Percentiles rank a stretch among this genome's conserved stretches.
Conservation (phyloP, 2,797 vertebrate genomes). For the Sebastes aleutianus region DNA sequence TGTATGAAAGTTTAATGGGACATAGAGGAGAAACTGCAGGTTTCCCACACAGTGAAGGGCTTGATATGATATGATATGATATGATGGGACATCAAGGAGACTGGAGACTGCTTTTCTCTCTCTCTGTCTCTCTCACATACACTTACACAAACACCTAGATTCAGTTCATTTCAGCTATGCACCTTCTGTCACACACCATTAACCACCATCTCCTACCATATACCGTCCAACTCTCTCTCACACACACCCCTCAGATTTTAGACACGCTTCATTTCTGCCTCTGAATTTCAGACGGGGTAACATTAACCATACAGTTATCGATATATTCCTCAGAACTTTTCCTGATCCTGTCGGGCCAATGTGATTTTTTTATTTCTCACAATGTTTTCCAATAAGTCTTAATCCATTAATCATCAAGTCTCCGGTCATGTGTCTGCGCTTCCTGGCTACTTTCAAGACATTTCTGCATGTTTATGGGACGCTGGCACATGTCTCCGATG, state of each 20-base stretch:
- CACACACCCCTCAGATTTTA: conserved; percentile 21
- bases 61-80: conserved; percentile 65
- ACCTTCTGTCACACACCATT: conserved; percentile 71
- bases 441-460: conserved; percentile 21
- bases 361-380: conserved; percentile 18
- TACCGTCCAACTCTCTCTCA: conserved; percentile 22
- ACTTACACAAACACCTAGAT: conserved; percentile 45
- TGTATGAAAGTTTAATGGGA: conserved; percentile 82
- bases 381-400: conserved; percentile 13
- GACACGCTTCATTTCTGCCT: conserved; percentile 14
- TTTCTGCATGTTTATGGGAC: not conserved
- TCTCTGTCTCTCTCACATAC: conserved; percentile 11
- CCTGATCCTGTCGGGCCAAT: not conserved
- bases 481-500: not conserved
- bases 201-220: conserved; percentile 50
- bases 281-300: conserved; percentile 12
- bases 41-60: conserved; percentile 51
- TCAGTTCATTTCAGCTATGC: conserved; percentile 70
- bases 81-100: conserved; percentile 65
- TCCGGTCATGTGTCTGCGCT: not conserved
- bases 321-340: conserved; percentile 10
- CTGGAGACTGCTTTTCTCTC: conserved; percentile 29
- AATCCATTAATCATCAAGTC: conserved; percentile 32
- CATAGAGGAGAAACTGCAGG: conserved; percentile 68
- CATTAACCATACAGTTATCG: conserved; percentile 6